Conservation (phyloP, 2,888 invertebrate species). For the Dryadula phaetusa region DNA sequence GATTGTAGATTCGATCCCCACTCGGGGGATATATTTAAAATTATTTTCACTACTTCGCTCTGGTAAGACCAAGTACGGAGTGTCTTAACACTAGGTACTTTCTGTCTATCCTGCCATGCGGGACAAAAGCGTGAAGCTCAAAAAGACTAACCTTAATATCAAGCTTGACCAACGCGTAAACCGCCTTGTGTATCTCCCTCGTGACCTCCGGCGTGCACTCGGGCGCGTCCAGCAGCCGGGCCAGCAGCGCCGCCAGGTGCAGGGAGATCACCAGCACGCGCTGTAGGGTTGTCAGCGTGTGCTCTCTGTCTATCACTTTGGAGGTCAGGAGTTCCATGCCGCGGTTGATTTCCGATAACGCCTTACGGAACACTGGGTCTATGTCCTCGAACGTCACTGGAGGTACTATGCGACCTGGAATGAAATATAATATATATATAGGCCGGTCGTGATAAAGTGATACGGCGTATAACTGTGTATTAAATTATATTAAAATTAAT, state of each 20-base stretch:
- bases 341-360: constrained; percentile 89
- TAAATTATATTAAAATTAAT: too few species aligned
- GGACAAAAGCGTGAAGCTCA: background rate
- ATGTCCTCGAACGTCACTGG: constrained; percentile 93
- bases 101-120: too few species aligned
- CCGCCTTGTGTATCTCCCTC: constrained; percentile 87
- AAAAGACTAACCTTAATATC: constrained; percentile 82
- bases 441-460: too few species aligned
- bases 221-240: constrained; percentile 86
- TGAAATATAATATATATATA: background rate
- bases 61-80: too few species aligned
- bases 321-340: constrained; percentile 86
- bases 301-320: constrained; percentile 88
- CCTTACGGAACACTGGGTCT: constrained; percentile 91
- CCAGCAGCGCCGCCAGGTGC: constrained; percentile 91
- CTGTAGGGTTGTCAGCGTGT: constrained; percentile 88
- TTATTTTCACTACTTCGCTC: too few species aligned
- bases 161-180: constrained; percentile 91
- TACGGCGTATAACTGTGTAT: too few species aligned
- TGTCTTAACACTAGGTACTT: too few species aligned
- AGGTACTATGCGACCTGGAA: constrained; percentile 88
- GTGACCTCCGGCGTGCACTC: constrained; percentile 79
- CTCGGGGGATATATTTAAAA: too few species aligned
- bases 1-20: too few species aligned
- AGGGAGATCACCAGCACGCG: constrained; percentile 93